phyloP scores from a whole-genome alignment of 2,888 invertebrate genomes.

The Timandra comae region DNA sequence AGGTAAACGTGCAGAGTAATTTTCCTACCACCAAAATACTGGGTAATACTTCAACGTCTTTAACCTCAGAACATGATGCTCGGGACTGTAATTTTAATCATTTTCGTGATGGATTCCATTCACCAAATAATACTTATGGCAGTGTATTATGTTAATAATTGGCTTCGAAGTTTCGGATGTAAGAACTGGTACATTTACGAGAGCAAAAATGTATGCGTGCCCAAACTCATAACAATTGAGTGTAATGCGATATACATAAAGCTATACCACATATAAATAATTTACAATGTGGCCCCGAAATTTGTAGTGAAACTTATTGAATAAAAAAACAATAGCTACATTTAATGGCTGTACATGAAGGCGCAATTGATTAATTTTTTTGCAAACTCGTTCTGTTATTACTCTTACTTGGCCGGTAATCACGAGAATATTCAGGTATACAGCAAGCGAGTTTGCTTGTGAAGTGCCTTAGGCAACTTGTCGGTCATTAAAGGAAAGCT shows the following conservation, averaged over 20 bases:
- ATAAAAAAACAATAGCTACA: conserved; percentile 23
- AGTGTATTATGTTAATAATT: conserved; percentile 56
- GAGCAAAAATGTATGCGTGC: conserved; percentile 48
- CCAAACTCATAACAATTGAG: conserved; percentile 58
- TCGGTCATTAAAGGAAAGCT: conserved; percentile 59
- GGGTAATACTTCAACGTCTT: conserved; percentile 28
- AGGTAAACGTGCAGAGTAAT: conserved; percentile 30
- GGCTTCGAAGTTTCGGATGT: conserved; percentile 42
- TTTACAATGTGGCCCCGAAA: conserved; percentile 23
- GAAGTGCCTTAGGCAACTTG: conserved; percentile 50
- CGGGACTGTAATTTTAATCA: conserved; percentile 51
- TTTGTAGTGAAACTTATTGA: conserved; percentile 18
- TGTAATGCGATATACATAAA: conserved; percentile 41
- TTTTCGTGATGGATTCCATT: conserved; percentile 55
- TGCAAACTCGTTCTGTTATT: conserved; percentile 20
- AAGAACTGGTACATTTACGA: conserved; percentile 29
- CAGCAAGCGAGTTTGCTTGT: conserved; percentile 42
- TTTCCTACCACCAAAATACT: conserved; percentile 31
- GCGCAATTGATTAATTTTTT: conserved; percentile 15
- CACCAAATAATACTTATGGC: conserved; percentile 53
- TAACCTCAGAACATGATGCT: conserved; percentile 26
- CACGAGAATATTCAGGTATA: conserved; percentile 31
- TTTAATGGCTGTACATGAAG: conserved; percentile 16
- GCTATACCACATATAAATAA: conserved; percentile 45
- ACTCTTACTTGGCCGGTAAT: conserved; percentile 27